phyloP scores from a whole-genome alignment of 2,888 invertebrate species.

The Andrena dorsata region DNA sequence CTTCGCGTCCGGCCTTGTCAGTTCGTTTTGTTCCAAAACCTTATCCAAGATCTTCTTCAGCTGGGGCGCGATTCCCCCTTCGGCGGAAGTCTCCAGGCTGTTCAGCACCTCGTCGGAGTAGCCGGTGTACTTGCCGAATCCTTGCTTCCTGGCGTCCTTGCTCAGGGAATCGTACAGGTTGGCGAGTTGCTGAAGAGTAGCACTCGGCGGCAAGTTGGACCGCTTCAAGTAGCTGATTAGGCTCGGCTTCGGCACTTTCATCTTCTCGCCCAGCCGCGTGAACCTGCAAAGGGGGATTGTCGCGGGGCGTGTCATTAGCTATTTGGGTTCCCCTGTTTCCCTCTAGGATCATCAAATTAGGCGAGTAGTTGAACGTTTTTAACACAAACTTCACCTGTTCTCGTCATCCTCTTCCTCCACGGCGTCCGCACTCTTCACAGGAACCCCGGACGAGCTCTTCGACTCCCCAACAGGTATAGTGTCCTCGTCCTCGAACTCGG shows the following conservation, averaged over 20 bases:
- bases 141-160: slow-evolving; percentile 88
- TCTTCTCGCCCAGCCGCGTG: slow-evolving; percentile 79
- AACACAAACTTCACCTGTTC: slow-evolving; percentile 70
- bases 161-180: slow-evolving; percentile 88
- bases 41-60: slow-evolving; percentile 87
- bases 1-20: slow-evolving; percentile 87
- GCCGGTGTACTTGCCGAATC: slow-evolving; percentile 88
- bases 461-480: slow-evolving; percentile 54
- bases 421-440: slow-evolving; percentile 68
- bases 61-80: slow-evolving; percentile 87
- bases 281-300: slow-evolving; percentile 70
- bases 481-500: slow-evolving; percentile 49
- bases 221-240: slow-evolving; percentile 82
- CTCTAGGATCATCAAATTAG: background rate
- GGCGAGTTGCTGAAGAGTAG: slow-evolving; percentile 87
- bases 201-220: slow-evolving; percentile 87
- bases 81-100: slow-evolving; percentile 86
- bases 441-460: slow-evolving; percentile 28
- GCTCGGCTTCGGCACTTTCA: slow-evolving; percentile 81
- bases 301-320: slow-evolving; percentile 13
- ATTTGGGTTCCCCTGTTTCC: background rate
- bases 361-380: background rate
- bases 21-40: slow-evolving; percentile 87
- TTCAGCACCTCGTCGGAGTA: slow-evolving; percentile 88
- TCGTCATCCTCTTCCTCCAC: slow-evolving; percentile 78